Conservation (phyloP, 2,797 vertebrate genomes). For the Girardinus metallicus region DNA sequence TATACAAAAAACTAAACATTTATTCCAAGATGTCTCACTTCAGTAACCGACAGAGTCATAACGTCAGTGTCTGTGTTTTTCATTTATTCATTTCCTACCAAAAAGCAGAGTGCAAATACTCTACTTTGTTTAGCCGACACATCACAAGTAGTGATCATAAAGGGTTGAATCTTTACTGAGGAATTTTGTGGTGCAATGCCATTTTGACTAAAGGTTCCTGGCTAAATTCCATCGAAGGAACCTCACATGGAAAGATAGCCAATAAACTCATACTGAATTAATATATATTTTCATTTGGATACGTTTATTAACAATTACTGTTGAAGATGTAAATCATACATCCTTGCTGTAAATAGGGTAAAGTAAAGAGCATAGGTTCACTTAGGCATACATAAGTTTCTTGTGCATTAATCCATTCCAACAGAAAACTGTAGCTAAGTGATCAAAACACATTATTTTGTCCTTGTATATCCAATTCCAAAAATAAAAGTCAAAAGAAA, state of each 20-base stretch:
- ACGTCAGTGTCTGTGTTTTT: conserved; percentile 4
- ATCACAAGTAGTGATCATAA: neutral
- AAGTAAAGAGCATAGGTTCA: neutral
- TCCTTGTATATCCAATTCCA: neutral
- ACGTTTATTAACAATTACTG: neutral
- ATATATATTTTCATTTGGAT: neutral
- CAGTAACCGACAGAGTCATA: conserved; percentile 17
- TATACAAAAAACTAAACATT: neutral
- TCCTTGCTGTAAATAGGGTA: neutral
- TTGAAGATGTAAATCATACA: neutral
- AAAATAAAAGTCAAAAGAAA: neutral
- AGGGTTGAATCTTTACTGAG: conserved; percentile 11
- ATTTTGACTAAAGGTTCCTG: neutral
- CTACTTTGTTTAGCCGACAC: conserved; percentile 6
- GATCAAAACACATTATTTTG: neutral
- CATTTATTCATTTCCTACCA: conserved; percentile 19
- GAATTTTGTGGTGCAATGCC: conserved; percentile 7
- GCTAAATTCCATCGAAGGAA: too few relatives aligned
- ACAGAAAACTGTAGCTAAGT: neutral
- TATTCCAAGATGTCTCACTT: conserved; percentile 14
- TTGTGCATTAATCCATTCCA: neutral
- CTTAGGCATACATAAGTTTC: neutral
- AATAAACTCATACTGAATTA: neutral
- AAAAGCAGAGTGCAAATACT: conserved; percentile 3
- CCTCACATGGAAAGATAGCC: neutral